These are phyloP conservation scores for Napeogenes inachia DNA, from an alignment of 2,888 invertebrate genomes.

Conservation along the genomic window DNA sequence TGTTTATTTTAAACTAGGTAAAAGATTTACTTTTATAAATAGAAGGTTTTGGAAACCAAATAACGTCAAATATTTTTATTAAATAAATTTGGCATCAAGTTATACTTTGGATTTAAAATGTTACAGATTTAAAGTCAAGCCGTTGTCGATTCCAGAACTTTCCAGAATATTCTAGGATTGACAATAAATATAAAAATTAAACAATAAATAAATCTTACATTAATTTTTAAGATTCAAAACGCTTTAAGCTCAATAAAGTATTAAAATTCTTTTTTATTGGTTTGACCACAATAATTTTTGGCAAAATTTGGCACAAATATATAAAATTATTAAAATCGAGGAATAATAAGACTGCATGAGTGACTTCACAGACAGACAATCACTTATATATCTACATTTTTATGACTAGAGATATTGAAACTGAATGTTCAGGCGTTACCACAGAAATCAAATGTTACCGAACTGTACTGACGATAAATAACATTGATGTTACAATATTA, in stretches of 20 bases:
- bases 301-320: background rate
- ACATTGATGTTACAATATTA: no score
- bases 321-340: no score
- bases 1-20: no score
- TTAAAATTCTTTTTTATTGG: background rate
- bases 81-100: no score
- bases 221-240: background rate
- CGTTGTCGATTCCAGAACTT: no score
- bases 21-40: no score
- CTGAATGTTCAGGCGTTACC: background rate
- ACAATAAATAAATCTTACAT: background rate
- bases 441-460: background rate
- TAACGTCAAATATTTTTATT: no score
- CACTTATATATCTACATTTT: background rate
- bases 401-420: background rate
- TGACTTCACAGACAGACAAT: background rate
- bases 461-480: no score
- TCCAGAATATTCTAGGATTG: no score
- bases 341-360: background rate
- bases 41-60: no score
- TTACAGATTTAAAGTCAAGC: no score
- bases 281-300: background rate
- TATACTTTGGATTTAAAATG: no score
- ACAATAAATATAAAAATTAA: background rate
- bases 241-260: slow-evolving; percentile 3